Evolutionary conservation across 1,140 invertebrate species (phyloP).

Genomic region (Colletes gigas): DNA sequence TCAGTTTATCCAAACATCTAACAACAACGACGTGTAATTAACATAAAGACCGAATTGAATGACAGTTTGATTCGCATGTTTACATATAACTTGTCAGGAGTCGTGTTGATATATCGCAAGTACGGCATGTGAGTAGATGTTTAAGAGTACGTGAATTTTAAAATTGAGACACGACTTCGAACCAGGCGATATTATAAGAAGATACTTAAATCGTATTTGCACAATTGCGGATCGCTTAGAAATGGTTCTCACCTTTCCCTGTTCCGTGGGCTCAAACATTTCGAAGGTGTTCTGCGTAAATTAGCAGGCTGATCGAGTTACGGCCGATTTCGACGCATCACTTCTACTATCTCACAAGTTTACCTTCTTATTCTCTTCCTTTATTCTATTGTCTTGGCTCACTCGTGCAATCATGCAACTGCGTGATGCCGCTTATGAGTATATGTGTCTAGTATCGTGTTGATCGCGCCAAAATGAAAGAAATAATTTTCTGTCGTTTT

Average conservation of each 20-base stretch:
- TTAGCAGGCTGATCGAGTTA: constrained; percentile 22
- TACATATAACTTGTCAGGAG: not conserved
- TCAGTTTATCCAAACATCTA: not conserved
- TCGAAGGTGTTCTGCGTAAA: constrained; percentile 22
- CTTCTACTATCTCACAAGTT: constrained; percentile 46
- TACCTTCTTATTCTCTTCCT: constrained; percentile 26
- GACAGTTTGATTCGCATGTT: not conserved
- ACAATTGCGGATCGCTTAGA: not conserved
- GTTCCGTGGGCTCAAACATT: constrained; percentile 73
- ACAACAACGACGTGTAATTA: not conserved
- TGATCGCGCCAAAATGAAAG: not conserved
- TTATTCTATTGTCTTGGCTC: constrained; percentile 24
- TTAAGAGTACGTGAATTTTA: constrained; percentile 28
- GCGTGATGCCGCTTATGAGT: constrained; percentile 1
- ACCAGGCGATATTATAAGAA: not conserved
- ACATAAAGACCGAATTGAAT: not conserved
- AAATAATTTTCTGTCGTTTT: not conserved
- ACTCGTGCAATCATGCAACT: constrained; percentile 17
- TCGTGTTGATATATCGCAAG: constrained; percentile 14
- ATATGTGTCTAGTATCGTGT: not conserved
- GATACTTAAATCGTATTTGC: not conserved
- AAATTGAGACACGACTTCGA: constrained; percentile 16
- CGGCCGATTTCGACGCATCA: constrained; percentile 56
- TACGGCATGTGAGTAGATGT: constrained; percentile 39
- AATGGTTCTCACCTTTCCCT: constrained; percentile 67